Evolutionary conservation across 1,140 invertebrate species (phyloP), one percentile per base, ranked within the genome.

Genomic region (Drosophila erecta): DNA sequence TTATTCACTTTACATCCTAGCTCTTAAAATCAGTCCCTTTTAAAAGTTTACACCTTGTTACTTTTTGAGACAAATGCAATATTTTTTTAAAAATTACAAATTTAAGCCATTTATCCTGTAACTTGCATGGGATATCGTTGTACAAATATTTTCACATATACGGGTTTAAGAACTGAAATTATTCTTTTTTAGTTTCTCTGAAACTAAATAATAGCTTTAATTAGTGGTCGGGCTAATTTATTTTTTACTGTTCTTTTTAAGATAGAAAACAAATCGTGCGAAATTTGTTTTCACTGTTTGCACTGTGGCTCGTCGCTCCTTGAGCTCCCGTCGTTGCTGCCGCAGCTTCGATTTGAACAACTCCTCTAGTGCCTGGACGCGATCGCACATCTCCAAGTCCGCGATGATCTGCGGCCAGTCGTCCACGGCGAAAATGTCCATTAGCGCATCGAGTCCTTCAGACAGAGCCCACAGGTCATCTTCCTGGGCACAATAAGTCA

Each of bases 381-480:
- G 95, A 14, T 94, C 93, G 27, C 95, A 93, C 41, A 96, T 92
- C 56, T 94, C 93, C 15, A 96, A 93, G 87, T 95, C 94, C 43
- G 92, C 90, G 0, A 95, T 94, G 62, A 96, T 92, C 30, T 85
- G 67, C 90, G 96, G 95, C 49, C 95, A 95, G 75, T 96, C 94
- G 87, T 97, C 96, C 90, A 96, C 96, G 2, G 95, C 94, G 92
- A 95, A 97, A 41, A 97, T 93, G 91, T 97, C 96, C 92, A 97
- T 95, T 50, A 96, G 80, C 12, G 95, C 94, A 89, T 97, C 96
- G 14, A 97, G 89, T 15, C 95, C 94, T 92, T 97, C 96, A 24
- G 96, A 95, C 12, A 95, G 92, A 0, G 96, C 94, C 95, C 95
- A 96, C 4, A 95, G 93, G 72, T 95, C 94, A 10, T 83, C 50